Conservation (phyloP, 53 echinoderm and acorn worm species). For the Paracentrotus lividus region DNA sequence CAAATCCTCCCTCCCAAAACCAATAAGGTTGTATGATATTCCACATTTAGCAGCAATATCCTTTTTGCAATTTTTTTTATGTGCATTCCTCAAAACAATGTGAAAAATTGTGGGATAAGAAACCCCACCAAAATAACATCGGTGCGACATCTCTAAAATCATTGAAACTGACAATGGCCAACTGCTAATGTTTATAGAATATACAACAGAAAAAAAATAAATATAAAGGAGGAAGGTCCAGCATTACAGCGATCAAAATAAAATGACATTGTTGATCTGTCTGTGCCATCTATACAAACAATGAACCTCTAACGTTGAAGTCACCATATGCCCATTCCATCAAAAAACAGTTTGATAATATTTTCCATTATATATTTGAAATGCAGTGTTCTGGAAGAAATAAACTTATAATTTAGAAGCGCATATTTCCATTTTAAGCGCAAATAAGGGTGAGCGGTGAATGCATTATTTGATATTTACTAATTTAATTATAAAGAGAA, state of each 20-base stretch:
- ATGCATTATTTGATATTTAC: not conserved
- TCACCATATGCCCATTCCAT: not conserved
- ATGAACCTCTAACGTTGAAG: not conserved
- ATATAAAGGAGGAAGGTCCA: not conserved
- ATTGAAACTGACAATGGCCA: constrained; percentile 34
- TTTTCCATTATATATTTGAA: too few relatives aligned
- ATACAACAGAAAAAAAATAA: not conserved
- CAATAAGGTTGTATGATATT: not conserved
- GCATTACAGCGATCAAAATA: not conserved
- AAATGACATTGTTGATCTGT: constrained; percentile 16
- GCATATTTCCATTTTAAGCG: too few relatives aligned
- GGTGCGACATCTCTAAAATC: constrained; percentile 3
- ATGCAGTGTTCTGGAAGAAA: too few relatives aligned
- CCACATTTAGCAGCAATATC: not conserved
- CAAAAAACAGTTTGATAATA: too few relatives aligned
- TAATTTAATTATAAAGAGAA: not conserved
- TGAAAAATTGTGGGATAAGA: constrained; percentile 14
- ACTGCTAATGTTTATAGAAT: constrained; percentile 23
- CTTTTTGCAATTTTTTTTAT: not conserved
- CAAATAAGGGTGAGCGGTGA: not conserved
- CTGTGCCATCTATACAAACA: not conserved
- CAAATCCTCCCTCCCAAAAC: not conserved
- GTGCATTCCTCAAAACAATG: constrained; percentile 1
- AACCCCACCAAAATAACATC: constrained; percentile 27
- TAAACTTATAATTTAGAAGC: too few relatives aligned